Conservation (phyloP, 2,888 invertebrate species). For the Ferdinandea cuprea region DNA sequence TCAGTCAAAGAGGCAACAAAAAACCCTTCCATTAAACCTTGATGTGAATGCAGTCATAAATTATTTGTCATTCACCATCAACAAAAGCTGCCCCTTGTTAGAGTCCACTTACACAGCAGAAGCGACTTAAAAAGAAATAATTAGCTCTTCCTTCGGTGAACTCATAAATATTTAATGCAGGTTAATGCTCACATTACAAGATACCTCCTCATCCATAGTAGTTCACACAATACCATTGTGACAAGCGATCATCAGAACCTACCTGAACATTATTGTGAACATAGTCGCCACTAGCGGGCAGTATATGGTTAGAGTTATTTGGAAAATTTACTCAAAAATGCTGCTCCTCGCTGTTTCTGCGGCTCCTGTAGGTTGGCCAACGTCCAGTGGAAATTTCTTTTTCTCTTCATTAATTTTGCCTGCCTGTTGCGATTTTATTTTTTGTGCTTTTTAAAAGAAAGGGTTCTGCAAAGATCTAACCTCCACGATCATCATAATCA, state of each 20-base stretch:
- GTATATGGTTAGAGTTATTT: constrained; percentile 65
- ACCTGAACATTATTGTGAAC: constrained; percentile 16
- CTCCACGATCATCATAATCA: constrained; percentile 18
- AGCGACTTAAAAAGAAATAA: constrained; percentile 50
- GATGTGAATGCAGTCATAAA: constrained; percentile 36
- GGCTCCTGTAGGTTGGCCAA: constrained; percentile 34
- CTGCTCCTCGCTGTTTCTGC: constrained; percentile 56
- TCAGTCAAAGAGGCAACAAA: background rate
- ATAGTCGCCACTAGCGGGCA: constrained; percentile 35
- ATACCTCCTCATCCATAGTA: constrained; percentile 57
- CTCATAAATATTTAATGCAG: constrained; percentile 73
- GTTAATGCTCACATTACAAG: constrained; percentile 70
- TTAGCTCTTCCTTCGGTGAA: constrained; percentile 71
- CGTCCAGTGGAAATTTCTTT: constrained; percentile 52
- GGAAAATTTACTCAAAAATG: constrained; percentile 71
- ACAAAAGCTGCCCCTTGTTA: constrained; percentile 14
- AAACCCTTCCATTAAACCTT: background rate
- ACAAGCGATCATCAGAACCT: constrained; percentile 56
- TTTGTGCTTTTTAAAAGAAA: constrained; percentile 41
- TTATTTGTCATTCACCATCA: constrained; percentile 62
- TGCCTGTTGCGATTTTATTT: constrained; percentile 37
- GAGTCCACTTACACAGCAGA: constrained; percentile 9
- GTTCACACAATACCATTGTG: constrained; percentile 71
- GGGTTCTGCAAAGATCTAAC: constrained; percentile 40
- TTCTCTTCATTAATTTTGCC: constrained; percentile 52